phyloP scores from a whole-genome alignment of 2,113 vertebrate species.

The Lonchura striata region DNA sequence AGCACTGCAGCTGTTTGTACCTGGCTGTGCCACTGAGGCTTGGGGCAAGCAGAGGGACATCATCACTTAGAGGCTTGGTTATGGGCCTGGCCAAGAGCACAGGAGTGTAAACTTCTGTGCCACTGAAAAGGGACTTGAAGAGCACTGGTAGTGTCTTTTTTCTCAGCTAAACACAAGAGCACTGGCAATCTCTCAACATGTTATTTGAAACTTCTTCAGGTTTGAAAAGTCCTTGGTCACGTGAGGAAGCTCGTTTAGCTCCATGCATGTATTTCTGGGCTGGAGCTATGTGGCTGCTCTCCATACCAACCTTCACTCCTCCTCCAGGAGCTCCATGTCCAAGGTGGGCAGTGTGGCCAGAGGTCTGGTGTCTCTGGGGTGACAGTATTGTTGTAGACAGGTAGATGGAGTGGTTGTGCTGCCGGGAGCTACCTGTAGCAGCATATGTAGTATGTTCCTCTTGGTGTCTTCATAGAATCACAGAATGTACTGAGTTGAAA shows the following conservation, averaged over 20 bases:
- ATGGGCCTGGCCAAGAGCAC: neutral
- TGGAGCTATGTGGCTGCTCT: neutral
- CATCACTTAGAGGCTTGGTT: neutral
- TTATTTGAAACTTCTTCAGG: neutral
- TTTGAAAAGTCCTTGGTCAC: neutral
- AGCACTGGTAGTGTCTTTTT: neutral
- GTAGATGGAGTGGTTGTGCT: neutral
- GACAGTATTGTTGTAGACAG: neutral
- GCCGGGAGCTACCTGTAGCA: neutral
- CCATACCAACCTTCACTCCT: neutral
- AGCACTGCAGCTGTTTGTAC: neutral
- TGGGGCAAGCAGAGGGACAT: neutral
- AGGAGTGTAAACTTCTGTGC: neutral
- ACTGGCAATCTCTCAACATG: neutral
- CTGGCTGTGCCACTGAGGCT: neutral
- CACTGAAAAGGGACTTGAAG: neutral
- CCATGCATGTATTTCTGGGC: neutral
- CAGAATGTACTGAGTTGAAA: neutral
- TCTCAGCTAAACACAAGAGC: neutral
- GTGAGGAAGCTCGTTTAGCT: neutral
- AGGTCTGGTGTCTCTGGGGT: neutral
- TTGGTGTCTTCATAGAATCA: neutral
- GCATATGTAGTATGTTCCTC: neutral
- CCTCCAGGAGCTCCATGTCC: neutral
- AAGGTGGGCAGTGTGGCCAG: neutral